Evolutionary conservation across 1,140 invertebrate genomes (phyloP).

Genomic region (Camponotus vicinus): DNA sequence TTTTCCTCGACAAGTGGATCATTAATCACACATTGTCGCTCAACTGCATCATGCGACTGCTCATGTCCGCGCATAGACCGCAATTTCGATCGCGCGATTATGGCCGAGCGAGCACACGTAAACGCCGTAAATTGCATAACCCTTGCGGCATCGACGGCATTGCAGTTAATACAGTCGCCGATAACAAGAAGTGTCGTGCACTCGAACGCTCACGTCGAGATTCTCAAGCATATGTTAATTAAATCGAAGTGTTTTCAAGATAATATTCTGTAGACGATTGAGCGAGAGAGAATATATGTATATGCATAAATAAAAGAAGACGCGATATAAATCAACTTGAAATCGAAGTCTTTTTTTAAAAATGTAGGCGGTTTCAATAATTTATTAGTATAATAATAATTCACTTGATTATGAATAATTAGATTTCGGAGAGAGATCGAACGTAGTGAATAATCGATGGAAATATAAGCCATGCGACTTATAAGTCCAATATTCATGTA

Average conservation of each 20-base stretch:
- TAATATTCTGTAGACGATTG: conserved; percentile 31
- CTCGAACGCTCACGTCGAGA: conserved; percentile 30
- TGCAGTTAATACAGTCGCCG: conserved; percentile 55
- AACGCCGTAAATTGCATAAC: conserved; percentile 62
- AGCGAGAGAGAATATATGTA: background rate
- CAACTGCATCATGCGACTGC: conserved; percentile 46
- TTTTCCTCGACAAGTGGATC: conserved; percentile 24
- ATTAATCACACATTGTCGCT: conserved; percentile 60
- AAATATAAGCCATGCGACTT: conserved; percentile 33
- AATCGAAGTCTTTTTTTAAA: background rate
- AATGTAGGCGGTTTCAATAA: conserved; percentile 25
- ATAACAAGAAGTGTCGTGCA: conserved; percentile 61
- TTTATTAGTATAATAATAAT: conserved; percentile 45
- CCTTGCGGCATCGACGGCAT: conserved; percentile 56
- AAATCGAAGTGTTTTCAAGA: conserved; percentile 35
- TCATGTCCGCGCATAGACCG: conserved; percentile 31
- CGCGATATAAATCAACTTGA: conserved; percentile 10
- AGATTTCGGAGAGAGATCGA: conserved; percentile 1
- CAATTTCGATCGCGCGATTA: conserved; percentile 59
- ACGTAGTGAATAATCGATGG: background rate
- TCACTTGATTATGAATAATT: conserved; percentile 41
- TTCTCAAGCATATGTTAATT: conserved; percentile 48
- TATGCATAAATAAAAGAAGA: background rate
- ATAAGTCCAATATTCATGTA: conserved; percentile 21
- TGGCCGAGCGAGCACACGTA: conserved; percentile 42